These are phyloP conservation scores for Choloepus didactylus DNA, from an alignment of 2,797 vertebrate species.

Conservation along the genomic window DNA sequence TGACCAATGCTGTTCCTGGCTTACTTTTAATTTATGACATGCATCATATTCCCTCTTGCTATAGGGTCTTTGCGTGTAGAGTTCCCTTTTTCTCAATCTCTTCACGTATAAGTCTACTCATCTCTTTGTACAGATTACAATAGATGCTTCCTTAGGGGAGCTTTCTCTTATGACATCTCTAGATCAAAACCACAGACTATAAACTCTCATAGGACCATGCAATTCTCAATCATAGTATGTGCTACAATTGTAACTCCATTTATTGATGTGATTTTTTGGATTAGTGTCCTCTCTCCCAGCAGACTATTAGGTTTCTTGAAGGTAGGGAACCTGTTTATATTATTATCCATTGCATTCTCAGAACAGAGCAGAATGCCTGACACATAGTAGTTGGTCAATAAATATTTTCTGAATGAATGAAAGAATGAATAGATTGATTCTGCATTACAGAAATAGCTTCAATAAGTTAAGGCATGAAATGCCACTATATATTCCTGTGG, in stretches of 20 bases:
- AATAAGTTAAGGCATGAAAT: constrained; percentile 36
- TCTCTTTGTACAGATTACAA: not conserved
- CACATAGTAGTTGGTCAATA: not conserved
- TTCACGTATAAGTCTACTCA: not conserved
- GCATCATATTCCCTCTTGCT: not conserved
- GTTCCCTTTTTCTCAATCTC: not conserved
- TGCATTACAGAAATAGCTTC: constrained; percentile 44
- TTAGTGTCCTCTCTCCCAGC: not conserved
- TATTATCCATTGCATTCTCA: constrained; percentile 1
- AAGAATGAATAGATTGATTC: constrained; percentile 49
- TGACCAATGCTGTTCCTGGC: not conserved
- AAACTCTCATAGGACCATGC: not conserved
- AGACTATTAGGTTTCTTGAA: constrained; percentile 37
- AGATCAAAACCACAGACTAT: not conserved
- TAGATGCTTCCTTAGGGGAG: constrained; percentile 4
- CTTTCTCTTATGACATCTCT: not conserved
- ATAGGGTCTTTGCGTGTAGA: not conserved
- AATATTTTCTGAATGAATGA: constrained; percentile 52
- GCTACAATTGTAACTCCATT: not conserved
- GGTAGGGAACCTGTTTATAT: not conserved
- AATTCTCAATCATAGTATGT: constrained; percentile 1
- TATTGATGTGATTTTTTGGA: constrained; percentile 37
- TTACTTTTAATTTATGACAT: constrained; percentile 48
- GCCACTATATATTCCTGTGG: not conserved
- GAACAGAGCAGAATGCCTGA: not conserved